Evolutionary conservation across 2,113 vertebrate species (phyloP), one percentile per base, ranked within the genome.

Genomic region (Drymodes brunneopygia): DNA sequence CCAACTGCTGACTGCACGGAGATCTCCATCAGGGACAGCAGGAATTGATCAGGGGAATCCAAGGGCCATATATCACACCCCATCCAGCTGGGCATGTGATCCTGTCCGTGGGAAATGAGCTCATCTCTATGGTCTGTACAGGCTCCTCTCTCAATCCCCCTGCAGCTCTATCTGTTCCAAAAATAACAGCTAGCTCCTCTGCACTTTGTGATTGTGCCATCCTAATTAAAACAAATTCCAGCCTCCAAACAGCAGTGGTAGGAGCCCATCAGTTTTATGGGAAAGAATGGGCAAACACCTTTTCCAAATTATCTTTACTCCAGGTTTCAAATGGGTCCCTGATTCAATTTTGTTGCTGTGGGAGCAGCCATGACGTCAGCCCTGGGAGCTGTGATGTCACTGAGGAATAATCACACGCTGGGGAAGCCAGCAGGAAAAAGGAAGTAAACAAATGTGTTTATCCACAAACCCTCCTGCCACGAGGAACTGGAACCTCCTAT

Each of bases 361-460:
- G 90, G 80, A 89, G 81, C 65, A 96, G 56, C 12, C 48, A 44
- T 96, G 96, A 96, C 53, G 5, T 96, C 94, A 96, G 75, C 86
- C 60, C 65, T 42, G 61, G 80, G 79, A 92, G 60, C 61, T 65
- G 7, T 97, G 96, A 97, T 91, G 90, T 94, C 82, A 48, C 42
- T 71, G 86, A 71, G 90, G 79, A 94, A 88, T 74, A 81, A 95
- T 79, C 77, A 14, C 38, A 25, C 0, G 1, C 67, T 83, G 82
- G 36, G 89, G 64, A 48, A 92, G 82, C 65, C 86, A 96, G 82
- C 54, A 82, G 90, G 83, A 79, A 84, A 83, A 96, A 69, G 23
- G 67, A 85, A 71, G 58, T 19, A 92, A 93, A 95, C 48, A 96
- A 97, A 95, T 89, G 45, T 92, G 92, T 95, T 97, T 95, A 96